These are phyloP conservation scores for Corythornis madagascariensis DNA, from an alignment of 2,113 vertebrate species.

Conservation along the genomic window DNA sequence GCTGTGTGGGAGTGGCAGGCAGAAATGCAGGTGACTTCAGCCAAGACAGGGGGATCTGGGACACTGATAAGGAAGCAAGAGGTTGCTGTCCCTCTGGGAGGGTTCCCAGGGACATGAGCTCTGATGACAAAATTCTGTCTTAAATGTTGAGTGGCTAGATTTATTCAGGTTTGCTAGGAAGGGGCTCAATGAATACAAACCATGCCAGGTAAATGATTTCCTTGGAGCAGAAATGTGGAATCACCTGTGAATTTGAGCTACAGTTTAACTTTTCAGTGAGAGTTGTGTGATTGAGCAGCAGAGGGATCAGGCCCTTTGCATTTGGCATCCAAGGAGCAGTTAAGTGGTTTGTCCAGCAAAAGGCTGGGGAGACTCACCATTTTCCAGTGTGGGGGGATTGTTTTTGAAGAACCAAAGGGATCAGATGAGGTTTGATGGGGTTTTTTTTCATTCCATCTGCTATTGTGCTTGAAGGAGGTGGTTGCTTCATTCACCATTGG, in stretches of 20 bases:
- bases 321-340: not conserved
- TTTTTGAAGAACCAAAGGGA: not conserved
- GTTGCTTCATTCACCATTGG: not conserved
- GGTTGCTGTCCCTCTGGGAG: not conserved
- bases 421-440: not conserved
- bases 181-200: not conserved
- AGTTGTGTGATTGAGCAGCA: not conserved
- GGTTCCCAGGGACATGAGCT: not conserved
- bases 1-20: not conserved
- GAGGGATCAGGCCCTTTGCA: not conserved
- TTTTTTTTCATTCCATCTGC: not conserved
- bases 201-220: not conserved
- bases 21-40: not conserved
- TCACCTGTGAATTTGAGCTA: not conserved
- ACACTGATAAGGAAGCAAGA: not conserved
- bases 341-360: not conserved
- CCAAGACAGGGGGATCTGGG: not conserved
- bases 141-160: not conserved
- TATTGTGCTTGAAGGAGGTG: not conserved
- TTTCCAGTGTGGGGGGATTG: not conserved
- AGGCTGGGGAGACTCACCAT: not conserved
- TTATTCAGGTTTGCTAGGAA: not conserved
- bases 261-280: not conserved
- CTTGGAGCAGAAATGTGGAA: not conserved
- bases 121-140: not conserved